phyloP scores from a whole-genome alignment of 2,888 invertebrate genomes.

The Didymodactylos carnosus region DNA sequence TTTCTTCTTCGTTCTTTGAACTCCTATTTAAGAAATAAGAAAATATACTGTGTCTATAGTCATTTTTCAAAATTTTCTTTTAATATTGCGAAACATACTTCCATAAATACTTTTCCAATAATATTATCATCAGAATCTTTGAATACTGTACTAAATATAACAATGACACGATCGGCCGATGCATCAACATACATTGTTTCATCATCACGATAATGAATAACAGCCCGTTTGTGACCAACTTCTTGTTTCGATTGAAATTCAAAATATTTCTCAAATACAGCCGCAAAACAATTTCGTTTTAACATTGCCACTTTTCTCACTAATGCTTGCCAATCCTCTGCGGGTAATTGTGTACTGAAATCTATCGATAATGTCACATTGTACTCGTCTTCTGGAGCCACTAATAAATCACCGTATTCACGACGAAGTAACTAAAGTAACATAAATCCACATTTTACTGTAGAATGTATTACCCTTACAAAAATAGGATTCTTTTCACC shows the following conservation, averaged over 20 bases:
- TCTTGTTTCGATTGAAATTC: slow-evolving; percentile 82
- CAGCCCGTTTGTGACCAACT: slow-evolving; percentile 68
- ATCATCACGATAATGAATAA: slow-evolving; percentile 92
- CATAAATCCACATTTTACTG: too few relatives aligned
- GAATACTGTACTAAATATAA: slow-evolving; percentile 95
- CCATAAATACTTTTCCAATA: slow-evolving; percentile 96
- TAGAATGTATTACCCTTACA: too few relatives aligned
- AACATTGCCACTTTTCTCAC: slow-evolving; percentile 77
- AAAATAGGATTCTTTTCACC: too few relatives aligned
- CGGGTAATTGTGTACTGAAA: slow-evolving; percentile 56
- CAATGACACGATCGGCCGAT: slow-evolving; percentile 89
- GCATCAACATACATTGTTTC: slow-evolving; percentile 99
- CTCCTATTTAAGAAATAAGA: neutral
- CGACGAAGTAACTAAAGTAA: slow-evolving; percentile 52
- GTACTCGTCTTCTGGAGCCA: slow-evolving; percentile 55
- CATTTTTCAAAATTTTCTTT: too few relatives aligned
- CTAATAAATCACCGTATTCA: slow-evolving; percentile 65
- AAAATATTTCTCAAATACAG: slow-evolving; percentile 97
- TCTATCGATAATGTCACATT: slow-evolving; percentile 68
- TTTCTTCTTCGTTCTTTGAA: slow-evolving; percentile 5
- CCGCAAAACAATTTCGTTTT: slow-evolving; percentile 95
- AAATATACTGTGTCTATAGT: neutral
- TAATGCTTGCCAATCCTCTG: slow-evolving; percentile 47
- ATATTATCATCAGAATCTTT: slow-evolving; percentile 93
- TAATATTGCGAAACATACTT: too few relatives aligned